Evolutionary conservation across 2,113 vertebrate species (phyloP).

Genomic region (Microtus pennsylvanicus): DNA sequence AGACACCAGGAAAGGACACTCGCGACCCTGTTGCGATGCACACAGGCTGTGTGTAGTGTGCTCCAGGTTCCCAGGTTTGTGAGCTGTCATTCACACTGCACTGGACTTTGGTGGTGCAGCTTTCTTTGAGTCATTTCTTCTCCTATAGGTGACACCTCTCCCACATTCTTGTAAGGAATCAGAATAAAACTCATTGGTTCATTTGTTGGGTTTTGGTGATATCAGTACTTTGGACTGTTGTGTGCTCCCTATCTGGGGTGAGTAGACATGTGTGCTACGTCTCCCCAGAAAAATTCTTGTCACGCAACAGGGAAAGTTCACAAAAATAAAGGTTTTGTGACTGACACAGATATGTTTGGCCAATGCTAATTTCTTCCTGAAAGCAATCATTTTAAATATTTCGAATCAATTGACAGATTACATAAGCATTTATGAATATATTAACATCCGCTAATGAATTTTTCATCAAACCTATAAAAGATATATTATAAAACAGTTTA

Average conservation of each 20-base stretch:
- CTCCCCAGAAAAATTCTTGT: not conserved
- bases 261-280: not conserved
- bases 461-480: constrained; percentile 40
- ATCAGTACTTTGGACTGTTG: not conserved
- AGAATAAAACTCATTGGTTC: not conserved
- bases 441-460: not conserved
- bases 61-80: not conserved
- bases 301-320: not conserved
- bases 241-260: not conserved
- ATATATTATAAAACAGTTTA: not conserved
- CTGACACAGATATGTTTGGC: not conserved
- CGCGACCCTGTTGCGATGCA: too few species aligned
- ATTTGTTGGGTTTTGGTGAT: not conserved
- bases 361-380: constrained; percentile 19
- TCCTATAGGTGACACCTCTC: not conserved
- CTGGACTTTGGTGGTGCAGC: not conserved
- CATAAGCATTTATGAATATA: constrained; percentile 22
- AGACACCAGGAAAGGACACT: not conserved
- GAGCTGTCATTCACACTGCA: not conserved
- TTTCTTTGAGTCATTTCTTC: not conserved
- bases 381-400: constrained; percentile 22
- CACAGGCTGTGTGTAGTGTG: not conserved
- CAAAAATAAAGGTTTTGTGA: not conserved
- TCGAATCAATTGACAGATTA: constrained; percentile 17
- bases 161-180: not conserved